Base-by-base conservation (phyloP, 2,888 invertebrate genomes). In the Conchocele bisecta region DNA sequence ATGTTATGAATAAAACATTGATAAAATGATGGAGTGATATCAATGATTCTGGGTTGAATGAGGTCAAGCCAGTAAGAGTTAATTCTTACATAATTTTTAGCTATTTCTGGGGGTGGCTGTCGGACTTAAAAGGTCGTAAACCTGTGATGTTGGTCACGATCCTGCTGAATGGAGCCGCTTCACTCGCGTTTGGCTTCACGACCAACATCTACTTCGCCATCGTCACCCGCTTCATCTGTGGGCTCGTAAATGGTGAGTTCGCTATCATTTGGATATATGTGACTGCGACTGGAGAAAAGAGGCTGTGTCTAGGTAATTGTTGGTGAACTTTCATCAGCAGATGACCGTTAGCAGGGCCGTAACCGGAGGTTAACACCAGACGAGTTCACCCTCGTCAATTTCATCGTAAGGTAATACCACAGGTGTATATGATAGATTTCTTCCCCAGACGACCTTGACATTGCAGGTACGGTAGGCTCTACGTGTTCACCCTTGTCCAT, bases 51-150 rank as follows among this genome's bases (percentile, higher is more conserved):
- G n/a, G n/a, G n/a, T n/a, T n/a, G n/a, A n/a, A n/a, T n/a, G n/a
- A n/a, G n/a, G 9, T 44, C 20, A 9, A 44, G 9, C 33, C n/a
- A 6, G 7, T 29, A 51, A 24, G 13, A n/a, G 29, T 59, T 15
- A 42, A 13, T 53, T 22, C 29, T 4, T 37, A 29, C 56, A 48
- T 54, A 22, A 29, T 50, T 75, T 76, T 50, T 78, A 89, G 89
- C 73, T 87, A 86, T 64, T 88, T 89, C 75, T 89, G 89, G 89
- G 89, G 89, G 6, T 88, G 87, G 87, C 51, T 89, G 50, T 86
- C 89, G 20, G 89, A 89, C 75, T 76, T 69, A 46, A 79, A 79
- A 28, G 89, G 89, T 2, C 63, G 89, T 41, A 75, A 79, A 54
- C 81, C 86, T 20, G 80, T 89, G 11, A 74, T 89, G 5, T 63